Percentiles rank a stretch among this genome's conserved stretches.
These are phyloP conservation scores for Epinephelus coioides DNA, from an alignment of 2,797 vertebrate genomes.

Conservation along the genomic window DNA sequence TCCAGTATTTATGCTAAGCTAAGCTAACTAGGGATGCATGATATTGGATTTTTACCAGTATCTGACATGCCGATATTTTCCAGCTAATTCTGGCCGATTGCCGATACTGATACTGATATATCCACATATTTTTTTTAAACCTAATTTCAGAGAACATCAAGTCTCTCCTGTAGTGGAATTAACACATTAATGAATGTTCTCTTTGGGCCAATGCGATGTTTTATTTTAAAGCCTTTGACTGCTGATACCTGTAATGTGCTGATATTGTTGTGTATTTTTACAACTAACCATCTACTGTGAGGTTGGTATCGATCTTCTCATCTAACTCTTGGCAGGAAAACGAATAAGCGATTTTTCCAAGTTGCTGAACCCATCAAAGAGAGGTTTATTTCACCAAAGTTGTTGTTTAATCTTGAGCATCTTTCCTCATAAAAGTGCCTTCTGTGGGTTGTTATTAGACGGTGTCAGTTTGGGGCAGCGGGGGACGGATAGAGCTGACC, in stretches of 20 bases:
- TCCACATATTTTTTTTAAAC: too few species aligned
- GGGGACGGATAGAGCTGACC: slow-evolving; percentile 93
- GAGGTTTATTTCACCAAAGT: not conserved
- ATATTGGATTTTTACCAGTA: too few species aligned
- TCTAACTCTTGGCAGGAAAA: not conserved
- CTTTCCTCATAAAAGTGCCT: not conserved
- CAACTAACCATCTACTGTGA: not conserved
- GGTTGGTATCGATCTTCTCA: not conserved
- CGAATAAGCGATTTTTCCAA: not conserved
- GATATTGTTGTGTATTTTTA: too few species aligned
- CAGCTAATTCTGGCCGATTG: too few species aligned
- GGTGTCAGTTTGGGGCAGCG: slow-evolving; percentile 94
- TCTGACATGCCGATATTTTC: too few species aligned
- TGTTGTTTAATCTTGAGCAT: not conserved
- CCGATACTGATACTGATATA: too few species aligned
- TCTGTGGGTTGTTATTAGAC: slow-evolving; percentile 80
- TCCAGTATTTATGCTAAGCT: slow-evolving; percentile 1
- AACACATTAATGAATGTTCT: too few species aligned
- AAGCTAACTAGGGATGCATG: not conserved
- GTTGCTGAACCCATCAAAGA: not conserved
- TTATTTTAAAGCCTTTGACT: too few species aligned
- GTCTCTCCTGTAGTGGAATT: too few species aligned
- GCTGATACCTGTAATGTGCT: too few species aligned
- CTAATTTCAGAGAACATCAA: too few species aligned
- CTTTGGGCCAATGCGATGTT: too few species aligned